Evolutionary conservation across 2,113 vertebrate genomes (phyloP), one percentile per base, ranked within the genome.

Genomic region (Salminus brasiliensis): DNA sequence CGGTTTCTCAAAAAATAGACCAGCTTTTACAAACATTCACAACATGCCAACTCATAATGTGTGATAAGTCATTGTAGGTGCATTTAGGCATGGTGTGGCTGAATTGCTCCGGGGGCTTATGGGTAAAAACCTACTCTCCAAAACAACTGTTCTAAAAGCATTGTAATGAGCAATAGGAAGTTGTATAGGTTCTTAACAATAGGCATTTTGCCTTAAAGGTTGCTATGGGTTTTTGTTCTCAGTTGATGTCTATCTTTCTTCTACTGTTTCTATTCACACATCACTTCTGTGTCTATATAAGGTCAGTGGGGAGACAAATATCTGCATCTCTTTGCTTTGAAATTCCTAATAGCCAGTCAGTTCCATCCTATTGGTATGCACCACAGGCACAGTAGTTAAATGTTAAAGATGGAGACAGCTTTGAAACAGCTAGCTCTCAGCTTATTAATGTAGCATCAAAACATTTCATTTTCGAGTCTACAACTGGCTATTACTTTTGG

Each of bases 371-470:
- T n/a, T 66, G 62, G 62, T 66, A 66, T 39, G n/a, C 62, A 39
- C 32, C 5, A n/a, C 36, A n/a, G 36, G n/a, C 18, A 3, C 62
- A 11, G 62, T 66, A 21, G 34, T 66, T 66, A 66, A 66, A 66
- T 66, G 32, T 39, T 66, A 66, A 66, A 66, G 32, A 36, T 66
- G 62, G 32, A 66, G 62, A 39, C 34, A 39, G 60, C 60, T 66
- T 21, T 55, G 52, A n/a, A 23, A 55, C 52, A 18, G 18, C 36
- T 34, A 39, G 23, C 32, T 36, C 62, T 39, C 21, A n/a, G 62
- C 62, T 23, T 39, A 66, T n/a, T 36, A 66, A 66, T 39, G 34
- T n/a, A 39, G 62, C 18, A 10, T 66, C 62, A 66, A 39, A 34
- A 66, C 32, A 66, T 23, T 66, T 39, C 62, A 66, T 39, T 39